phyloP scores from a whole-genome alignment of 2,888 invertebrate genomes.

The Eupithecia exiguata region DNA sequence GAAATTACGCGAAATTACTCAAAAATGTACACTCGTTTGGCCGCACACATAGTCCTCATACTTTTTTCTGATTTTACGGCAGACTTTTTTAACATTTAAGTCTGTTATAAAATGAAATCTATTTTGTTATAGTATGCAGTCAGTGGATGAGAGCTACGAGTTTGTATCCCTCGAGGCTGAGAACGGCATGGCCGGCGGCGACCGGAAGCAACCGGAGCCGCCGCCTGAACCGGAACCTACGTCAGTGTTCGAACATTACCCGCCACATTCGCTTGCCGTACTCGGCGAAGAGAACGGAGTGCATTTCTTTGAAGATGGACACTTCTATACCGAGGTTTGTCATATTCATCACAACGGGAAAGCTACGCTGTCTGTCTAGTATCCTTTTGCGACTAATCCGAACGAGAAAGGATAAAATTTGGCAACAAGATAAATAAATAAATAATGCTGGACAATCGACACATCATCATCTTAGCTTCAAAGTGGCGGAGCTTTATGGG shows the following conservation, averaged over 20 bases:
- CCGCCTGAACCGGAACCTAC: constrained; percentile 40
- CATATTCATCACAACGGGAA: not conserved
- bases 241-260: constrained; percentile 78
- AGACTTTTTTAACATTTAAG: not conserved
- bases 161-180: constrained; percentile 76
- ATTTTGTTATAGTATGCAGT: constrained; percentile 71
- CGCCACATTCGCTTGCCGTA: constrained; percentile 87
- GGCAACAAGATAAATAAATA: not conserved
- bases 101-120: not conserved
- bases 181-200: constrained; percentile 63
- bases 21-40: no score
- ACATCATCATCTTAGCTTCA: no score
- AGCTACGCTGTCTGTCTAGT: not conserved
- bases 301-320: constrained; percentile 96
- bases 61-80: no score
- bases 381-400: not conserved
- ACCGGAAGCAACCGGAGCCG: constrained; percentile 55
- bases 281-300: constrained; percentile 92
- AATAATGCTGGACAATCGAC: no score
- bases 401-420: not conserved
- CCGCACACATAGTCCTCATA: no score
- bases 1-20: no score
- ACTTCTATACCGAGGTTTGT: constrained; percentile 93
- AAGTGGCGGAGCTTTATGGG: no score
- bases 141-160: constrained; percentile 82